Conservation (phyloP, 1,140 invertebrate genomes). For the Drosophila elegans region DNA sequence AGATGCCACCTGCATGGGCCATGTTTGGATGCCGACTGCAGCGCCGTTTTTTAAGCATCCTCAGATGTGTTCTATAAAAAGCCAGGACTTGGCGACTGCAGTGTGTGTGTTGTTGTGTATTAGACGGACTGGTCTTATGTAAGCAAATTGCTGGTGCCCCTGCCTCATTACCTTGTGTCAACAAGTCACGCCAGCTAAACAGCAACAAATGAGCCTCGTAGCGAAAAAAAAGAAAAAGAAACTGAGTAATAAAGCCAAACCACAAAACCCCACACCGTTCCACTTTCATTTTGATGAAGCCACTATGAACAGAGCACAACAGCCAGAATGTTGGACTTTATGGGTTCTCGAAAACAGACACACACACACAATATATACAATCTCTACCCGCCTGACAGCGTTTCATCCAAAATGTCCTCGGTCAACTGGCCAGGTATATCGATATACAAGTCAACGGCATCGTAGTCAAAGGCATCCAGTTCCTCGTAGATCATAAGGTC, state of each 20-base stretch:
- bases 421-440: constrained; percentile 16
- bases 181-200: constrained; percentile 70
- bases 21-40: constrained; percentile 68
- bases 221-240: constrained; percentile 19
- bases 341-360: constrained; percentile 1
- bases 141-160: constrained; percentile 73
- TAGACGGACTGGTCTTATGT: constrained; percentile 59
- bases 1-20: constrained; percentile 32
- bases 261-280: constrained; percentile 4
- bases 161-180: constrained; percentile 82
- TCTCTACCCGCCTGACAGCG: not conserved
- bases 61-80: constrained; percentile 71
- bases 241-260: not conserved
- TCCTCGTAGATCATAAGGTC: constrained; percentile 61
- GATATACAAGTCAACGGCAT: constrained; percentile 57
- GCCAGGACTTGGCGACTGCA: constrained; percentile 27
- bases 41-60: constrained; percentile 23
- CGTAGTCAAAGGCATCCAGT: constrained; percentile 52
- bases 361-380: constrained; percentile 31
- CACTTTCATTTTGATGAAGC: constrained; percentile 29
- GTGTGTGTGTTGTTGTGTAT: constrained; percentile 10
- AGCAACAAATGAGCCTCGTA: constrained; percentile 55
- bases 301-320: constrained; percentile 20
- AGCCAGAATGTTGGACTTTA: constrained; percentile 16
- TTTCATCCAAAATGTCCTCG: not conserved